A percentile compares a stretch with the other conserved stretches of the same genome.
These are phyloP conservation scores for Lordiphosa mommai DNA, from an alignment of 1,140 invertebrate genomes.

Conservation along the genomic window DNA sequence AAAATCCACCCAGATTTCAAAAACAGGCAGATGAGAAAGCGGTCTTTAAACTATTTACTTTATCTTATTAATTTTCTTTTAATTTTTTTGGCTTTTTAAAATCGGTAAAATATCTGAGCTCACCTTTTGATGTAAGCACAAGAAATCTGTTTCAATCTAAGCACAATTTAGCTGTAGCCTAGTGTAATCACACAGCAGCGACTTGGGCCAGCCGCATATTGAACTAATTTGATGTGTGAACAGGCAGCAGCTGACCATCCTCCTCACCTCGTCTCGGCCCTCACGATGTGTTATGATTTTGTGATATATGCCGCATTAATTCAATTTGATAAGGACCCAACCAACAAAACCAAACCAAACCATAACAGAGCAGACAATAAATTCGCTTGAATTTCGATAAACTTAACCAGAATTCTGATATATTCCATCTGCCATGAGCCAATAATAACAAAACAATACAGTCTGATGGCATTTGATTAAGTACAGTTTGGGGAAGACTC, in stretches of 20 bases:
- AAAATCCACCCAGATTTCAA: too few species aligned
- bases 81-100: too few species aligned
- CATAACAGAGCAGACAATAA: slow-evolving; percentile 21
- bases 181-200: slow-evolving; percentile 58
- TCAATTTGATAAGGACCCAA: slow-evolving; percentile 57
- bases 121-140: too few species aligned
- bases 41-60: too few species aligned
- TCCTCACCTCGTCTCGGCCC: neutral
- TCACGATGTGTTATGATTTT: slow-evolving; percentile 48
- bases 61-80: too few species aligned
- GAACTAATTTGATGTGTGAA: slow-evolving; percentile 74
- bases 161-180: too few species aligned
- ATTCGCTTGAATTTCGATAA: slow-evolving; percentile 49
- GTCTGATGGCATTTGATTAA: too few species aligned
- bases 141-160: too few species aligned
- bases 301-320: slow-evolving; percentile 69
- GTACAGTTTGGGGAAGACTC: too few species aligned
- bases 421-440: slow-evolving; percentile 18
- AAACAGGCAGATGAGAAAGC: too few species aligned
- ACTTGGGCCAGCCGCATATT: slow-evolving; percentile 56
- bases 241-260: slow-evolving; percentile 20
- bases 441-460: neutral
- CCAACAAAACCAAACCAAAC: neutral
- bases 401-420: slow-evolving; percentile 31
- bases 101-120: too few species aligned